These are phyloP conservation scores for Chelonoidis abingdonii DNA, from an alignment of 2,113 vertebrate species.

Conservation along the genomic window DNA sequence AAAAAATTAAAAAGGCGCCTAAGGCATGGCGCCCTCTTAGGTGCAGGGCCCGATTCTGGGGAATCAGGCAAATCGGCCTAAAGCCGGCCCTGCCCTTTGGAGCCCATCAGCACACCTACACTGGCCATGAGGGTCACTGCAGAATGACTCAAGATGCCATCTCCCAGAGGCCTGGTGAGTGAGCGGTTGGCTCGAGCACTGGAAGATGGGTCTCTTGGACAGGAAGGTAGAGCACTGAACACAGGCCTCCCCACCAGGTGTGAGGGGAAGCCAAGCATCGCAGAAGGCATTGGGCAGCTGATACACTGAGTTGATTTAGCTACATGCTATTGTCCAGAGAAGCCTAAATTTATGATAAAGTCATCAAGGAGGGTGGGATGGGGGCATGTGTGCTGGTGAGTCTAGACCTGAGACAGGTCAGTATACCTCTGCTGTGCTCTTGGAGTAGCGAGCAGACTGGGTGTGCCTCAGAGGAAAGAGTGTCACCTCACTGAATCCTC, in stretches of 20 bases:
- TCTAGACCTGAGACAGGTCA: neutral
- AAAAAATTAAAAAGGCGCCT: too few relatives aligned
- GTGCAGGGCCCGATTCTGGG: too few relatives aligned
- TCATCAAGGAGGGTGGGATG: neutral
- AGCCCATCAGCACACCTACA: neutral
- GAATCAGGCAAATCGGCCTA: too few relatives aligned
- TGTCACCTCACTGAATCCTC: neutral
- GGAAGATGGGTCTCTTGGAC: neutral
- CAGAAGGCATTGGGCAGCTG: neutral
- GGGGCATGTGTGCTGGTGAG: neutral
- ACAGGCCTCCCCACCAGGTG: neutral
- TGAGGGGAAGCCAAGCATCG: neutral
- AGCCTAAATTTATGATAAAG: neutral
- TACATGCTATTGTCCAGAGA: neutral
- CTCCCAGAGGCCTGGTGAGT: neutral
- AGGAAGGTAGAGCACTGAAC: neutral
- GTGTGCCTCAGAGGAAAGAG: neutral
- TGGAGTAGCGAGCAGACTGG: neutral
- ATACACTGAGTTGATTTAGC: conserved; percentile 14
- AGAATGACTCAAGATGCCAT: neutral
- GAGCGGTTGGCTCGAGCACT: neutral
- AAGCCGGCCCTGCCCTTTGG: neutral
- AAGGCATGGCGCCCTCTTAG: too few relatives aligned
- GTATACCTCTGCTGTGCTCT: accelerated
- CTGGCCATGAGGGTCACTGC: neutral